These are phyloP conservation scores for Papilio elwesi DNA, from an alignment of 2,888 invertebrate species.

Conservation along the genomic window DNA sequence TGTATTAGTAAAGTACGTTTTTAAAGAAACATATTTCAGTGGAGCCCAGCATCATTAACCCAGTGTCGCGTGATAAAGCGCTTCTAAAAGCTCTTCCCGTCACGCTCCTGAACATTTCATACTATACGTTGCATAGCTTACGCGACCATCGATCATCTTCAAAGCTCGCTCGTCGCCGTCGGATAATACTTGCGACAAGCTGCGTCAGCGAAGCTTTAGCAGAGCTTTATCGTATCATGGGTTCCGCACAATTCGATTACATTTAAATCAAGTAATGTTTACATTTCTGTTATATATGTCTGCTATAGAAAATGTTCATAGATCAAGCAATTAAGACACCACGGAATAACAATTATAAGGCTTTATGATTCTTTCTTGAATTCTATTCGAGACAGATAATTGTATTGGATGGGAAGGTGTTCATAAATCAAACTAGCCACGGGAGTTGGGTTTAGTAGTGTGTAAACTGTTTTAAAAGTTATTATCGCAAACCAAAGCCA, in stretches of 20 bases:
- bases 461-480: too few relatives aligned
- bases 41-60: slow-evolving; percentile 2
- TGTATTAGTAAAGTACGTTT: background rate
- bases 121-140: background rate
- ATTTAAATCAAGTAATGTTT: background rate
- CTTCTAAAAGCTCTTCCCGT: slow-evolving; percentile 8
- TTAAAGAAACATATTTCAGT: background rate
- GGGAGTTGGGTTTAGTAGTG: too few relatives aligned
- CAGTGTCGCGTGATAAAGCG: slow-evolving; percentile 12
- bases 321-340: too few relatives aligned
- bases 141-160: slow-evolving; percentile 26
- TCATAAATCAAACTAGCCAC: too few relatives aligned
- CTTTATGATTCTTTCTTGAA: too few relatives aligned
- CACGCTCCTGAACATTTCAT: background rate
- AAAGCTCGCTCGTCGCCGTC: background rate
- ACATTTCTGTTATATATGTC: background rate
- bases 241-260: slow-evolving; percentile 5
- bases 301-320: too few relatives aligned
- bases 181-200: slow-evolving; percentile 12
- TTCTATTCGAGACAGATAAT: too few relatives aligned
- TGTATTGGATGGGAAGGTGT: too few relatives aligned
- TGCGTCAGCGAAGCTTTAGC: slow-evolving; percentile 18
- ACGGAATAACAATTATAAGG: too few relatives aligned
- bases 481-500: too few relatives aligned
- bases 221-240: slow-evolving; percentile 12